phyloP scores from a whole-genome alignment of 2,888 invertebrate species.

The Cheilosia urbana region DNA sequence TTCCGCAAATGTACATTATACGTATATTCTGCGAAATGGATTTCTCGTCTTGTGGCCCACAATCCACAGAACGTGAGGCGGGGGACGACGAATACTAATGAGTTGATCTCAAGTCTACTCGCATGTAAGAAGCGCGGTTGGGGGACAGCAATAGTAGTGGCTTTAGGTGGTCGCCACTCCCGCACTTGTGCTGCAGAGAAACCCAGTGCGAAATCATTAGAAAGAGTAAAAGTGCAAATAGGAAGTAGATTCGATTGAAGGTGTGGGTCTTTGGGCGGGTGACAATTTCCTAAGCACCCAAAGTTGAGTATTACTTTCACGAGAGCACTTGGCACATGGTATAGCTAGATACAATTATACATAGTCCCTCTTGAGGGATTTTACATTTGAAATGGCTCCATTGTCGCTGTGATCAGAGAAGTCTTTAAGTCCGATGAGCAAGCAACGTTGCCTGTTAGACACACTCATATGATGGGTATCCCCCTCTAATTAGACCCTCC shows the following conservation, averaged over 20 bases:
- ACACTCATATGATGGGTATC: too few species aligned
- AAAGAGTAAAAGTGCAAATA: not conserved
- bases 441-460: too few species aligned
- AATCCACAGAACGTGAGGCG: slow-evolving; percentile 1
- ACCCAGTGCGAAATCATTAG: slow-evolving; percentile 8
- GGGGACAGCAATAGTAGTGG: not conserved
- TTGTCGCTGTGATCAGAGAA: too few species aligned
- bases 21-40: slow-evolving; percentile 14
- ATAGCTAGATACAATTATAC: too few species aligned
- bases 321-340: too few species aligned
- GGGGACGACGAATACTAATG: slow-evolving; percentile 15
- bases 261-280: not conserved
- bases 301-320: not conserved
- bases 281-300: not conserved
- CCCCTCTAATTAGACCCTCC: too few species aligned
- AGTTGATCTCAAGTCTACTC: slow-evolving; percentile 9
- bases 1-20: slow-evolving; percentile 7
- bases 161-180: slow-evolving; percentile 33
- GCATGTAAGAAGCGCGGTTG: not conserved
- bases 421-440: too few species aligned
- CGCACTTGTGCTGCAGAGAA: slow-evolving; percentile 5
- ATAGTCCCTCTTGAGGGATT: too few species aligned
- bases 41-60: slow-evolving; percentile 24
- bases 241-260: not conserved
- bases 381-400: too few species aligned